Evolutionary conservation across 53 echinoderm and acorn worm species (phyloP).

Genomic region (Luidia sarsii): DNA sequence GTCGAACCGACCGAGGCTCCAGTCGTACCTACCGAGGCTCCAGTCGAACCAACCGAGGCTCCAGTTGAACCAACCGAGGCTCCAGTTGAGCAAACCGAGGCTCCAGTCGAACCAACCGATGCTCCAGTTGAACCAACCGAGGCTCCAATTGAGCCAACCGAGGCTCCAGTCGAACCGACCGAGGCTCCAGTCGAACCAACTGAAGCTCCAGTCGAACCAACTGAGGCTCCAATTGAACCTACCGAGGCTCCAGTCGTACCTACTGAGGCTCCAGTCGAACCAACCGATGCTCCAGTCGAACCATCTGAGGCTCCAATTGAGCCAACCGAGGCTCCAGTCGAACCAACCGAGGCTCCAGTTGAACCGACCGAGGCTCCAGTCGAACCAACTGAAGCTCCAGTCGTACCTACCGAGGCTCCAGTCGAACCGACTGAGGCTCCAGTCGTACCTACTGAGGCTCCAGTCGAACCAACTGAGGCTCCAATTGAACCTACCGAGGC

Average conservation of each 20-base stretch:
- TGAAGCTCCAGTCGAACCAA: not conserved
- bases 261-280: not conserved
- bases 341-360: constrained; percentile 6
- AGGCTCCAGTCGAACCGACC: not conserved
- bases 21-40: not conserved
- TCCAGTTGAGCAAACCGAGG: not conserved
- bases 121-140: constrained; percentile 2
- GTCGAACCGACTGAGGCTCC: not conserved
- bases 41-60: not conserved
- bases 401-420: not conserved
- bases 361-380: not conserved
- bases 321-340: not conserved
- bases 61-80: constrained; percentile 6
- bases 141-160: not conserved
- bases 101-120: not conserved
- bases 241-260: constrained; percentile 1
- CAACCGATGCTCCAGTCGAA: constrained; percentile 4
- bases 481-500: not conserved
- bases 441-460: not conserved
- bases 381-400: constrained; percentile 1
- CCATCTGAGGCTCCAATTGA: not conserved
- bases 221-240: not conserved
- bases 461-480: not conserved
- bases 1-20: not conserved
- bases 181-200: constrained; percentile 17